These are phyloP conservation scores for Acleris literana DNA, from an alignment of 2,888 invertebrate genomes.

Conservation along the genomic window DNA sequence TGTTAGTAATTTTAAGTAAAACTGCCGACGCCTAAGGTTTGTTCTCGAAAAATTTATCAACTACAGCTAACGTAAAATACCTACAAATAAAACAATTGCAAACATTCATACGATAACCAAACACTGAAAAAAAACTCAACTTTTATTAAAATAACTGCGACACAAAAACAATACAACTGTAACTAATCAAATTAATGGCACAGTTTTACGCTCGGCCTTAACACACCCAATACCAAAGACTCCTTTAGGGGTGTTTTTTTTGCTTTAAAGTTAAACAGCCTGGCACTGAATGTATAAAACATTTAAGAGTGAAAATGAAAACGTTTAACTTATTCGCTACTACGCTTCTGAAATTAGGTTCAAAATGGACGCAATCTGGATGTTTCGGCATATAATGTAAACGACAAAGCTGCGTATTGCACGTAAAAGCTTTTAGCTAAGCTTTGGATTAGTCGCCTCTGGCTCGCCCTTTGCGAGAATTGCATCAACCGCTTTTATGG, in stretches of 20 bases:
- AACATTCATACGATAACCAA: too few species aligned
- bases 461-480: conserved; percentile 14
- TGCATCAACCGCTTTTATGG: conserved; percentile 16
- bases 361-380: too few species aligned
- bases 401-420: conserved; percentile 36
- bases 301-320: conserved; percentile 23
- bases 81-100: too few species aligned
- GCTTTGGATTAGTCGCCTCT: conserved; percentile 42
- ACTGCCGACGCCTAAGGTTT: too few species aligned
- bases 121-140: neutral
- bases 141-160: neutral
- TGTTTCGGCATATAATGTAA: neutral
- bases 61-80: too few species aligned
- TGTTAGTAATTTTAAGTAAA: too few species aligned
- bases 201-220: conserved; percentile 9
- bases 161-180: conserved; percentile 2
- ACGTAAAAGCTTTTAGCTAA: conserved; percentile 39
- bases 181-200: conserved; percentile 26
- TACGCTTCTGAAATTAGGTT: too few species aligned
- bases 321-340: neutral
- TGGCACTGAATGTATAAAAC: neutral
- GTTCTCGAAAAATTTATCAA: too few species aligned
- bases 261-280: too few species aligned
- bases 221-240: too few species aligned
- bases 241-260: too few species aligned